A percentile compares a stretch with the other conserved stretches of the same genome.
Conservation (phyloP, 2,113 vertebrate species). For the Lagenorhynchus albirostris region DNA sequence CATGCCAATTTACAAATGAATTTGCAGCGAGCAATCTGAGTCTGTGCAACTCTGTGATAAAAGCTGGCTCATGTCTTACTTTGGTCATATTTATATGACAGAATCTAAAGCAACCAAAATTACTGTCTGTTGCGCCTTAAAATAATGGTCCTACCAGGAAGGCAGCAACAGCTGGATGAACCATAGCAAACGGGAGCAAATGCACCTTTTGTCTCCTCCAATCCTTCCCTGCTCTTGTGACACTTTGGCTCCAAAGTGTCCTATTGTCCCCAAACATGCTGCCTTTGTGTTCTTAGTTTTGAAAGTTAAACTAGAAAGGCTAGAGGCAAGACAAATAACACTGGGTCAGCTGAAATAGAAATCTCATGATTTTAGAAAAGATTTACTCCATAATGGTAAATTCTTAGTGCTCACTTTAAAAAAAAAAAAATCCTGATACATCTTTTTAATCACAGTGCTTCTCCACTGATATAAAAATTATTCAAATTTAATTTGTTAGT, state of each 20-base stretch:
- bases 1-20: neutral
- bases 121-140: neutral
- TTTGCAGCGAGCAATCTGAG: neutral
- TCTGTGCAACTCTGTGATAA: neutral
- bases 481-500: neutral
- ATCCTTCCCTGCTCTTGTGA: neutral
- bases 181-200: neutral
- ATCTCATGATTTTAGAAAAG: neutral
- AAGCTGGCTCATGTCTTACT: neutral
- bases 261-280: conserved; percentile 2
- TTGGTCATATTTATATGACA: neutral
- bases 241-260: neutral
- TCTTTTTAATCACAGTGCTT: neutral
- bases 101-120: neutral
- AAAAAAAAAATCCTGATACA: neutral
- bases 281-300: conserved; percentile 28
- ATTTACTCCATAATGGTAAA: neutral
- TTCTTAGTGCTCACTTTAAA: neutral
- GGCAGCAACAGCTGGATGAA: neutral
- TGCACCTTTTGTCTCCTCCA: neutral
- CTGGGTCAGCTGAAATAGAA: neutral
- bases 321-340: neutral
- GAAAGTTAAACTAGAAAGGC: neutral
- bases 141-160: neutral
- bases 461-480: neutral